Evolutionary conservation across 2,113 vertebrate species (phyloP).

Genomic region (Psittacus erithacus): DNA sequence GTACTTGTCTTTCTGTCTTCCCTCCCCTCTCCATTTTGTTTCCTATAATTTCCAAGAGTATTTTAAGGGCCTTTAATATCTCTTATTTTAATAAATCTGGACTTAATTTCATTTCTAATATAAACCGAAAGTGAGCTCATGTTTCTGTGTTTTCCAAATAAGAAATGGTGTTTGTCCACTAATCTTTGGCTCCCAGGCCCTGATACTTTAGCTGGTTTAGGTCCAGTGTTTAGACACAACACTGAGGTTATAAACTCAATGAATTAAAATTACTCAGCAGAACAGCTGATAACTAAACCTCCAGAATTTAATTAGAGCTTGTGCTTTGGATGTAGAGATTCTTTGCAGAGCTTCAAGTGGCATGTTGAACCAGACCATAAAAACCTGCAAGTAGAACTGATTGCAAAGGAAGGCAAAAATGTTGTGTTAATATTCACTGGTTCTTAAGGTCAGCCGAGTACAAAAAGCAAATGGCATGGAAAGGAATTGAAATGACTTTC

Average conservation of each 20-base stretch:
- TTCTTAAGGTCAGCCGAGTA: neutral
- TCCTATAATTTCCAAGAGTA: neutral
- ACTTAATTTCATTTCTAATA: neutral
- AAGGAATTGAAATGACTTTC: neutral
- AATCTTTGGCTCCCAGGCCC: neutral
- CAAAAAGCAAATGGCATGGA: neutral
- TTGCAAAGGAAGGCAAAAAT: neutral
- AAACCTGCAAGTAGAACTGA: slow-evolving; percentile 25
- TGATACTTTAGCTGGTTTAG: neutral
- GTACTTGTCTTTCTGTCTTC: neutral
- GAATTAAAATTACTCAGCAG: neutral
- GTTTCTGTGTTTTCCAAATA: neutral
- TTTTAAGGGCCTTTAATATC: neutral
- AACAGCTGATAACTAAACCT: slow-evolving; percentile 14
- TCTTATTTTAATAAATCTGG: neutral
- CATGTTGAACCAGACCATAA: neutral
- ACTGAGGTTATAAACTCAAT: neutral
- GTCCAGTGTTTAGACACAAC: neutral
- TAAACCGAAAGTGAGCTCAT: neutral
- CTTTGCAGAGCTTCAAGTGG: neutral
- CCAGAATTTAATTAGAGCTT: neutral
- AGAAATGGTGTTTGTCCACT: neutral
- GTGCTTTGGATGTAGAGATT: neutral
- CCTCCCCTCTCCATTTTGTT: neutral
- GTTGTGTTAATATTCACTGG: neutral